phyloP scores from a whole-genome alignment of 2,113 vertebrate species.

The Cervus canadensis region DNA sequence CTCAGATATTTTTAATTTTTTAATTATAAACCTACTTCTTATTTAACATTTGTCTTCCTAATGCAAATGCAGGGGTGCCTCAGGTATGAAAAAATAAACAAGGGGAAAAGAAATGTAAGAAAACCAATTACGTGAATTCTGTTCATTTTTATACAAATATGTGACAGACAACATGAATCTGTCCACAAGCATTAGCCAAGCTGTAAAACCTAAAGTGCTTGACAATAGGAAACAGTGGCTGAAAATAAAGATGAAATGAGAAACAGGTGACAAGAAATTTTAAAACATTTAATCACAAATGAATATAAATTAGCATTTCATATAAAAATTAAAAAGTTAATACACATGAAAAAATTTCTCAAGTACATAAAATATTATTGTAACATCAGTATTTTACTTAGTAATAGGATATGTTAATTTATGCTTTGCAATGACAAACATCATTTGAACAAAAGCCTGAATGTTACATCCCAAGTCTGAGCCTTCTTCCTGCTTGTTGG shows the following conservation, averaged over 20 bases:
- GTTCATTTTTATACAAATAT: slow-evolving; percentile 49
- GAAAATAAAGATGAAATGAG: slow-evolving; percentile 63
- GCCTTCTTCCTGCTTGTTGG: background rate
- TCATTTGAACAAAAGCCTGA: slow-evolving; percentile 29
- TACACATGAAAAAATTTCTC: background rate
- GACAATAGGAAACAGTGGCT: slow-evolving; percentile 9
- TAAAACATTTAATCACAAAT: slow-evolving; percentile 37
- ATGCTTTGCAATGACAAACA: background rate
- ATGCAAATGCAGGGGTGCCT: slow-evolving; percentile 45
- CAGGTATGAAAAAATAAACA: slow-evolving; percentile 44
- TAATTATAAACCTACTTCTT: slow-evolving; percentile 50
- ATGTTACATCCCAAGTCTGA: background rate
- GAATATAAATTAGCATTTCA: slow-evolving; percentile 18
- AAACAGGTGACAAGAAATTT: slow-evolving; percentile 37
- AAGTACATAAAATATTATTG: slow-evolving; percentile 43
- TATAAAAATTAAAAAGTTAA: slow-evolving; percentile 31
- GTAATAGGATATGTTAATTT: background rate
- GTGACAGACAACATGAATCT: slow-evolving; percentile 10
- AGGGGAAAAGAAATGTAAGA: slow-evolving; percentile 41
- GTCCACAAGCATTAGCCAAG: slow-evolving; percentile 55
- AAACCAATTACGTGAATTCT: background rate
- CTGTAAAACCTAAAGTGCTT: slow-evolving; percentile 28
- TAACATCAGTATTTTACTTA: slow-evolving; percentile 32
- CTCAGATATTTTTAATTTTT: background rate
- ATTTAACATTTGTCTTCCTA: slow-evolving; percentile 64